Base-by-base conservation (phyloP, 2,888 invertebrate genomes). In the Eilema griseolum region DNA sequence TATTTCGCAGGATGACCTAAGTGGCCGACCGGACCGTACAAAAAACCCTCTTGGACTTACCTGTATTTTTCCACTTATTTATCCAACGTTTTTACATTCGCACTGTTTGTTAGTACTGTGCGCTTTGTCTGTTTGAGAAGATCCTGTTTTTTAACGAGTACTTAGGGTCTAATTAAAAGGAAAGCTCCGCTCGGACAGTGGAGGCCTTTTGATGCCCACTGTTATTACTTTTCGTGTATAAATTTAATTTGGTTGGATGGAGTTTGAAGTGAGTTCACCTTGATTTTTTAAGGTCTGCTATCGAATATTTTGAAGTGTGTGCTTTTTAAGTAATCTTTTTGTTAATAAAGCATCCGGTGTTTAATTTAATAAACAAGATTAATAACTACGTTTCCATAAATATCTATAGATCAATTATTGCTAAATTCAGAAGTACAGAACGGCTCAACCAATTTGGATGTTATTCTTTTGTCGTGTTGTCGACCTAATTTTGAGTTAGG, bases 61-160 rank as follows among this genome's bases (percentile, higher is more conserved):
- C 95, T 95, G 95, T 95, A 94, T 94, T 95, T 95, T 95, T 95
- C 95, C 95, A 94, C 95, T 93, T 95, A 94, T 95, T 95, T 95
- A 94, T 93, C 93, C 94, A 89, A 89, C 92, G 93, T 93, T 95
- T 95, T 94, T 94, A 93, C 93, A 93, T 95, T 93, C 89, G 89
- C 93, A 91, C 90, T 92, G 93, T 95, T 93, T 93, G 94, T 93
- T 92, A 88, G 93, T 91, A 90, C 89, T 88, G 87, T 81, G 83
- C 90, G 89, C 92, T 95, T 95, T 95, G 95, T 95, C 93, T 91
- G 94, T 89, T 89, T 83, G 89, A 90, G 90, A 94, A 93, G 93
- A 95, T 95, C 93, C 89, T 93, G 92, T 95, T 95, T 95, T 94
- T 94, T 95, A 94, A 95, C 94, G 92, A 94, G 95, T 95, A 93